Percentiles rank a stretch among this genome's conserved stretches.
Conservation (phyloP, 2,888 invertebrate species). For the Himalopsyche tibetana region DNA sequence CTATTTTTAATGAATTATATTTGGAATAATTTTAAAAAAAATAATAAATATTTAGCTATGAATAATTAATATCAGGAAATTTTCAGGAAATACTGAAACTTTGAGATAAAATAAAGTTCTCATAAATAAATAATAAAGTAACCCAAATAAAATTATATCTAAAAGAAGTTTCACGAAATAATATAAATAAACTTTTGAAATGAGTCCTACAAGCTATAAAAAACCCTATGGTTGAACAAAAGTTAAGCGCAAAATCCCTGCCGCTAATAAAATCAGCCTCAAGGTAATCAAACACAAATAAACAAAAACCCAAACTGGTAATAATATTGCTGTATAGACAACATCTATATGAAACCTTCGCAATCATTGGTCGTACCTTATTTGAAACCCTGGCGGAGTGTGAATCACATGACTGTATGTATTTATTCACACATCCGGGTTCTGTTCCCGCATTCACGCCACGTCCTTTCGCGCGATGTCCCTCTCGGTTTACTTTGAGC, state of each 20-base stretch:
- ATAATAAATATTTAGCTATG: too few relatives aligned
- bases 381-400: not conserved
- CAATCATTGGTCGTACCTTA: slow-evolving; percentile 1
- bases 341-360: not conserved
- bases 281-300: slow-evolving; percentile 37
- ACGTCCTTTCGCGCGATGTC: not conserved
- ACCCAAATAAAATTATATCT: slow-evolving; percentile 14
- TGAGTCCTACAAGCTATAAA: not conserved
- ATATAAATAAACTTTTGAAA: not conserved
- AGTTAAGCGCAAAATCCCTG: slow-evolving; percentile 38
- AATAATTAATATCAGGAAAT: too few relatives aligned
- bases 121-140: not conserved
- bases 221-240: not conserved
- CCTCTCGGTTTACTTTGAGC: slow-evolving; percentile 2
- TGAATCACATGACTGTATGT: slow-evolving; percentile 30
- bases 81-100: too few relatives aligned
- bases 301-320: slow-evolving; percentile 14
- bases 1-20: too few relatives aligned
- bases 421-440: slow-evolving; percentile 27
- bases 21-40: too few relatives aligned
- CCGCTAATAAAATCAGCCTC: slow-evolving; percentile 23
- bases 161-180: slow-evolving; percentile 10
- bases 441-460: slow-evolving; percentile 20
- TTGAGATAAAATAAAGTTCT: not conserved
- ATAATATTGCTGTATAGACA: slow-evolving; percentile 16